Evolutionary conservation across 2,797 vertebrate genomes (phyloP).

Genomic region (Muscicapa striata): DNA sequence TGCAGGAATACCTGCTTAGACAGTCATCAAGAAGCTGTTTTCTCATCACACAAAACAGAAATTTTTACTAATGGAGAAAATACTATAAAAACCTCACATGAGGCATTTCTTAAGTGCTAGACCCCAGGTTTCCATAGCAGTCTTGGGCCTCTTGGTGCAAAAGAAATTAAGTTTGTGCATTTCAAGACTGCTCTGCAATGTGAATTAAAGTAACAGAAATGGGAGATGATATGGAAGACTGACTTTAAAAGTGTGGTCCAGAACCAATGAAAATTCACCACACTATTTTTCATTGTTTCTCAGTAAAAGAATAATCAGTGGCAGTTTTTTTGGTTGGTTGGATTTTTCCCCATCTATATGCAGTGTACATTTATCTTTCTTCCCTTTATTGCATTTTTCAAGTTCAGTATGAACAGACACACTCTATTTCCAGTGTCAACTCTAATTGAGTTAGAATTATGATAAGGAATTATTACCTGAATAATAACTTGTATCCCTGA

Average conservation of each 20-base stretch:
- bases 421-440: background rate
- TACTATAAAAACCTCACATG: background rate
- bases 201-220: background rate
- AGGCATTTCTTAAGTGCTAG: background rate
- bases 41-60: background rate
- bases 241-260: background rate
- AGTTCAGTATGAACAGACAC: background rate
- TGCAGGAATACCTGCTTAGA: background rate
- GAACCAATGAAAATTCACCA: background rate
- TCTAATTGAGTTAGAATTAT: background rate
- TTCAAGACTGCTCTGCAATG: background rate
- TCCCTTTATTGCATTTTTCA: background rate
- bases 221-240: background rate
- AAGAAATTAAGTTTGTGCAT: background rate
- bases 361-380: background rate
- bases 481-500: background rate
- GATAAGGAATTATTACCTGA: background rate
- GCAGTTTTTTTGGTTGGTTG: rapidly evolving
- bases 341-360: background rate
- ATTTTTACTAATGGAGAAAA: background rate
- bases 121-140: background rate
- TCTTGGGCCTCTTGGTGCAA: background rate
- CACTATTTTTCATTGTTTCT: background rate
- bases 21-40: slow-evolving; percentile 7
- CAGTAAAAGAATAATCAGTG: background rate